These are phyloP conservation scores for Acholoe squamosa DNA, from an alignment of 2,888 invertebrate species.

Conservation along the genomic window DNA sequence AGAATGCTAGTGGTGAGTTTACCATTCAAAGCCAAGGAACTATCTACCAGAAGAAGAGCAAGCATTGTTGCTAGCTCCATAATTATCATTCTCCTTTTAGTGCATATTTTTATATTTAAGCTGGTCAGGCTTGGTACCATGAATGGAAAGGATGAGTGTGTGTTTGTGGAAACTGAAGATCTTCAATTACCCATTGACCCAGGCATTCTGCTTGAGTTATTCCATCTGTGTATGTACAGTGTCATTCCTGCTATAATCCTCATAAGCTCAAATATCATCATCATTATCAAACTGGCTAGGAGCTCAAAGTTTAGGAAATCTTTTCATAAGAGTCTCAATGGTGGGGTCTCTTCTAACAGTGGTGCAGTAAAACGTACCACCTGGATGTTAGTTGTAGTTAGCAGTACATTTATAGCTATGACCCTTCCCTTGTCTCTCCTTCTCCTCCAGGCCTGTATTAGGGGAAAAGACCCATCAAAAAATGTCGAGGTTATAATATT, in stretches of 20 bases:
- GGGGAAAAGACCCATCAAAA: background rate
- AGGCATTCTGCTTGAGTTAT: background rate
- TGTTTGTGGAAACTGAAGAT: background rate
- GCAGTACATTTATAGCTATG: background rate
- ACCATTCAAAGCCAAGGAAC: background rate
- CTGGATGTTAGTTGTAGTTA: background rate
- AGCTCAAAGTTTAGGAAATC: background rate
- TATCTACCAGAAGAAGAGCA: background rate
- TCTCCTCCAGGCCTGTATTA: background rate
- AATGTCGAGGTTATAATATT: background rate
- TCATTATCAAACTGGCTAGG: background rate
- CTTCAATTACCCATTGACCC: background rate
- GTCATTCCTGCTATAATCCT: slow-evolving; percentile 17
- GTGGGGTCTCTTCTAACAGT: background rate
- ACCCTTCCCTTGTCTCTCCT: background rate
- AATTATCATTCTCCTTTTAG: background rate
- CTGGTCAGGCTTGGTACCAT: background rate
- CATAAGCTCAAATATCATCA: background rate
- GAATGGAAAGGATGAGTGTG: background rate
- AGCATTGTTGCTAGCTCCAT: background rate
- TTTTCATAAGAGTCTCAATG: background rate
- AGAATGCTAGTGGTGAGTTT: background rate
- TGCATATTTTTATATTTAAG: background rate
- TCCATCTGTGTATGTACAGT: slow-evolving; percentile 2
- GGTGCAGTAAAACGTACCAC: background rate